These are phyloP conservation scores for Cryptotermes secundus DNA, from an alignment of 1,140 invertebrate species.

Conservation along the genomic window DNA sequence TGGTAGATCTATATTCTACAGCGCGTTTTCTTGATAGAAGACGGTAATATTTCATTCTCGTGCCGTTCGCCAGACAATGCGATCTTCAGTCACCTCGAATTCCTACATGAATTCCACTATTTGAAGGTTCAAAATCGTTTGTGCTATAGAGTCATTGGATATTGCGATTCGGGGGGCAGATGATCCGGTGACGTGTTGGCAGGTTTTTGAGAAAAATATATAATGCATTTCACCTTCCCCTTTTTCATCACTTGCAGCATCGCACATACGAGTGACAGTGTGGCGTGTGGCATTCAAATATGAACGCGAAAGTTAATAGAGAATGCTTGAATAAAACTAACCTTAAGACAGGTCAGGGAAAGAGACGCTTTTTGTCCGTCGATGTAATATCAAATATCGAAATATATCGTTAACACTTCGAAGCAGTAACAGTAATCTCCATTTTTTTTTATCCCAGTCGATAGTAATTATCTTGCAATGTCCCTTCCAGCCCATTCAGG, in stretches of 20 bases:
- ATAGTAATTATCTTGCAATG: too few species aligned
- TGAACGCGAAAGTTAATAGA: neutral
- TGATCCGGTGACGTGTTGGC: neutral
- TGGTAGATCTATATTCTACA: too few species aligned
- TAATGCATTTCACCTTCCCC: constrained; percentile 39
- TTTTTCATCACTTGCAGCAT: too few species aligned
- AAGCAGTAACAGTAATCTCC: too few species aligned
- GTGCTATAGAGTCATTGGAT: neutral
- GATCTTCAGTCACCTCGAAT: neutral
- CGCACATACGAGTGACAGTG: neutral
- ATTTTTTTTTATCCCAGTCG: too few species aligned
- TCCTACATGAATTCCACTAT: neutral
- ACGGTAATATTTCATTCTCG: neutral
- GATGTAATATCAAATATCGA: too few species aligned
- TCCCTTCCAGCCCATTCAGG: too few species aligned
- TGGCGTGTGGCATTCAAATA: neutral
- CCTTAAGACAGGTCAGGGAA: neutral
- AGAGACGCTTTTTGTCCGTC: neutral
- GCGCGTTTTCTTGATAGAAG: neutral
- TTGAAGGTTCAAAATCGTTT: neutral
- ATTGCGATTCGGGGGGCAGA: neutral
- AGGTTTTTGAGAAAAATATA: neutral
- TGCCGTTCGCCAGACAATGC: neutral
- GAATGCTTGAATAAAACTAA: neutral
- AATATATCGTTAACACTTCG: too few species aligned